Evolutionary conservation across 2,797 vertebrate species (phyloP).

Genomic region (Simalia tracyae): DNA sequence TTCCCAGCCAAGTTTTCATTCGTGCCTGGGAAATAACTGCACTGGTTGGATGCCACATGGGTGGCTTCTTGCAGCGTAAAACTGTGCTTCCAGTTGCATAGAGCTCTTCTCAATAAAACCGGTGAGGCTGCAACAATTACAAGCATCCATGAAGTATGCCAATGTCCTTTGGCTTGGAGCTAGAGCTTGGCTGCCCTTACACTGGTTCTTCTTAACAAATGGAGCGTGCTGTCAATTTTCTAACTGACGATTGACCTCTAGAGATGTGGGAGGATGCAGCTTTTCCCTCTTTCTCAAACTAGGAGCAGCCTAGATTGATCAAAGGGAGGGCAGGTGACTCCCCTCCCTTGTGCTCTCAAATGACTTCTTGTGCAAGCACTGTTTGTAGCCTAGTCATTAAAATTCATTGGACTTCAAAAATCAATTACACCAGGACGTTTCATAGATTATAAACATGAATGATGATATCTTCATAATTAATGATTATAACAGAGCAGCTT

Average conservation of each 20-base stretch:
- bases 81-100: neutral
- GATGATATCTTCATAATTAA: conserved; percentile 64
- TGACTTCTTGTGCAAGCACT: conserved; percentile 9
- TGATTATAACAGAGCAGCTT: conserved; percentile 46
- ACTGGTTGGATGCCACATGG: neutral
- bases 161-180: neutral
- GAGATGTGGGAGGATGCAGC: neutral
- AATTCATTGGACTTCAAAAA: conserved; percentile 52
- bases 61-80: neutral
- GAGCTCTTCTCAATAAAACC: neutral
- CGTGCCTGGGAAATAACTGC: neutral
- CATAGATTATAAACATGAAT: conserved; percentile 49
- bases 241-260: conserved; percentile 11
- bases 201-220: neutral
- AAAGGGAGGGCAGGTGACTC: conserved; percentile 10
- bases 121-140: neutral
- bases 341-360: neutral
- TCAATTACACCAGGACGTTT: conserved; percentile 45
- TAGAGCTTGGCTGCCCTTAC: neutral
- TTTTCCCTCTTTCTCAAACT: neutral
- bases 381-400: conserved; percentile 42
- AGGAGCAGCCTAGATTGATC: neutral
- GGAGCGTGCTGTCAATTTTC: neutral
- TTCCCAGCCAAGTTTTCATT: neutral
- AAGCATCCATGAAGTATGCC: neutral